Evolutionary conservation across 2,113 vertebrate species (phyloP).

Genomic region (Conger conger): DNA sequence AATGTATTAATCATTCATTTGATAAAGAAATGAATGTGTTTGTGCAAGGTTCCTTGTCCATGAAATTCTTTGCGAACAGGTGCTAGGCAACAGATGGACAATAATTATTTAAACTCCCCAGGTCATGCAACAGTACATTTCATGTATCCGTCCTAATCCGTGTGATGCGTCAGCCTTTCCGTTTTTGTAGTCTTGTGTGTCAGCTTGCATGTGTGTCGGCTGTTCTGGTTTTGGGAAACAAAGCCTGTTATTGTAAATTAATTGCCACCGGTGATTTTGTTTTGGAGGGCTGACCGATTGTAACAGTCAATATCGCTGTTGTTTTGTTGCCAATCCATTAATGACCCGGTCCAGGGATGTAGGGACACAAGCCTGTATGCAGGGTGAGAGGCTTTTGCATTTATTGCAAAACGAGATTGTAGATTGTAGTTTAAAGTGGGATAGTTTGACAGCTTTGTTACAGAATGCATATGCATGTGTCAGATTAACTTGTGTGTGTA

Average conservation of each 20-base stretch:
- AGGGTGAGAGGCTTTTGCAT: too few species aligned
- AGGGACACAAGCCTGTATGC: too few species aligned
- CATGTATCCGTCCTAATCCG: background rate
- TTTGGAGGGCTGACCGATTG: background rate
- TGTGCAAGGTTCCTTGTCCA: background rate
- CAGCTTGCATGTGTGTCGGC: background rate
- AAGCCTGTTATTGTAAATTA: background rate
- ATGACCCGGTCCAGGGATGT: too few species aligned
- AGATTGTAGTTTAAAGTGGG: too few species aligned
- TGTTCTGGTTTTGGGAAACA: background rate
- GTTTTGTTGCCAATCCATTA: too few species aligned
- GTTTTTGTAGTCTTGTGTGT: background rate
- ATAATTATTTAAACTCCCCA: conserved; percentile 7
- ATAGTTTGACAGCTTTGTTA: too few species aligned
- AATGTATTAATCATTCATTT: background rate
- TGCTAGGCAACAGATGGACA: conserved; percentile 20
- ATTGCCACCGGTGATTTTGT: background rate
- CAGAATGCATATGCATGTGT: too few species aligned
- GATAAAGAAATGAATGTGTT: background rate
- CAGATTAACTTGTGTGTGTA: too few species aligned
- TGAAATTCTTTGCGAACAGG: conserved; percentile 22
- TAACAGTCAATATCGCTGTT: too few species aligned
- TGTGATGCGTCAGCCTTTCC: background rate
- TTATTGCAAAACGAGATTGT: too few species aligned
- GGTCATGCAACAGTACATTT: conserved; percentile 3